Conservation (phyloP, 2,113 vertebrate genomes). For the Orthonyx spaldingii region DNA sequence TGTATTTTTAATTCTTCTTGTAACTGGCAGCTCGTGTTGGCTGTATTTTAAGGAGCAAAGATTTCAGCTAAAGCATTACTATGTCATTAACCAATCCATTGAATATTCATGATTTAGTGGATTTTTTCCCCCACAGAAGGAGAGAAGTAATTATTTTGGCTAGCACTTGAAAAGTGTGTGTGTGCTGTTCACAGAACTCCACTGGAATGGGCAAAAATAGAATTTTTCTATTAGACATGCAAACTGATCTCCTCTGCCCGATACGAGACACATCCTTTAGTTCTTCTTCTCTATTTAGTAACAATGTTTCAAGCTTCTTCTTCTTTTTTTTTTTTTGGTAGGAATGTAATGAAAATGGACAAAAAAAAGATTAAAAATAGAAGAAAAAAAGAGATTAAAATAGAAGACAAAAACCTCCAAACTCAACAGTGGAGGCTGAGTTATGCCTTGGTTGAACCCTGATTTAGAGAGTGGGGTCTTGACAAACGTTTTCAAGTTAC, state of each 20-base stretch:
- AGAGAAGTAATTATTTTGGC: constrained; percentile 53
- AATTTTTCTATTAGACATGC: constrained; percentile 18
- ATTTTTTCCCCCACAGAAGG: not conserved
- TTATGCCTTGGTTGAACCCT: not conserved
- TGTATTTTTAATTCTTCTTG: not conserved
- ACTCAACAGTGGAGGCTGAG: not conserved
- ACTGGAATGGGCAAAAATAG: constrained; percentile 25
- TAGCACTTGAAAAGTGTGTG: not conserved
- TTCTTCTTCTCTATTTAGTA: not conserved
- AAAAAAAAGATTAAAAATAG: not conserved
- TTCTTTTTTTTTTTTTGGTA: not conserved
- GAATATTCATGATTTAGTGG: constrained; percentile 52
- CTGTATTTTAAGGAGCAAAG: constrained; percentile 17
- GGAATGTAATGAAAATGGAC: not conserved
- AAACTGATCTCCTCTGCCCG: not conserved
- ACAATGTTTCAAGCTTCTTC: not conserved
- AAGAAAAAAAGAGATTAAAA: not conserved
- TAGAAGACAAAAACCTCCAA: too few relatives aligned
- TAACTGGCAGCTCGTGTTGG: not conserved
- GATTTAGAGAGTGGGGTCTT: not conserved
- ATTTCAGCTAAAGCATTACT: constrained; percentile 31
- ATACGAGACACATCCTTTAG: not conserved
- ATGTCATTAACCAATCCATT: constrained; percentile 19
- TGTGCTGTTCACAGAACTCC: not conserved
- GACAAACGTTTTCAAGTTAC: not conserved